Percentiles rank a stretch among this genome's conserved stretches.
Evolutionary conservation across 2,797 vertebrate genomes (phyloP).

Genomic region (Tiaroga cobitis): DNA sequence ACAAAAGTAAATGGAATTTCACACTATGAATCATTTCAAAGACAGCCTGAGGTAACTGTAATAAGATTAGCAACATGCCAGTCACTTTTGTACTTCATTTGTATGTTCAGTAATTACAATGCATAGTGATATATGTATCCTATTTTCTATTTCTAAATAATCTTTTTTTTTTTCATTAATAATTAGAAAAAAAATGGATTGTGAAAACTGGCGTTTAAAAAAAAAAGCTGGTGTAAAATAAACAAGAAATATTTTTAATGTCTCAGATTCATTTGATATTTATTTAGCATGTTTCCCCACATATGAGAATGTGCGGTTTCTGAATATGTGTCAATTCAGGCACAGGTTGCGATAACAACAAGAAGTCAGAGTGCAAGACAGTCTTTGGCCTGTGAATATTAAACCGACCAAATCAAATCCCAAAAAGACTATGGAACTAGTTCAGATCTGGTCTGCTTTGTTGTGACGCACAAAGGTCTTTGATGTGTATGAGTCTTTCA

Average conservation of each 20-base stretch:
- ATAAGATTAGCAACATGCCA: conserved; percentile 4
- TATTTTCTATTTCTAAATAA: background rate
- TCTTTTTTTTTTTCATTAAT: background rate
- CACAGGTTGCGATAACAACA: conserved; percentile 28
- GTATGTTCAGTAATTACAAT: background rate
- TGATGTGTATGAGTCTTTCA: conserved; percentile 12
- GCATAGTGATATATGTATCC: background rate
- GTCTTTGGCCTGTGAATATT: background rate
- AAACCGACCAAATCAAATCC: background rate
- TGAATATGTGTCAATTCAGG: conserved; percentile 20
- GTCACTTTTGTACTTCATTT: background rate
- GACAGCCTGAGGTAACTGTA: conserved; percentile 1
- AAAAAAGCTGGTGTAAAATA: background rate
- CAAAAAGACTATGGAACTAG: background rate
- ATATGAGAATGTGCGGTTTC: conserved; percentile 36
- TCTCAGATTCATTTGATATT: background rate
- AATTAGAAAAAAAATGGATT: background rate
- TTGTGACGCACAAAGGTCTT: background rate
- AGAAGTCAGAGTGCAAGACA: background rate
- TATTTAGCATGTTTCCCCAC: background rate
- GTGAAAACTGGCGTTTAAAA: background rate
- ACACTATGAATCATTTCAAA: background rate
- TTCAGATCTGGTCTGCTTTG: background rate
- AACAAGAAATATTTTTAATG: background rate
- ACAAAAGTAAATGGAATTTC: background rate